These are phyloP conservation scores for Jordanella pulchra DNA, from an alignment of 2,797 vertebrate genomes.

Conservation along the genomic window DNA sequence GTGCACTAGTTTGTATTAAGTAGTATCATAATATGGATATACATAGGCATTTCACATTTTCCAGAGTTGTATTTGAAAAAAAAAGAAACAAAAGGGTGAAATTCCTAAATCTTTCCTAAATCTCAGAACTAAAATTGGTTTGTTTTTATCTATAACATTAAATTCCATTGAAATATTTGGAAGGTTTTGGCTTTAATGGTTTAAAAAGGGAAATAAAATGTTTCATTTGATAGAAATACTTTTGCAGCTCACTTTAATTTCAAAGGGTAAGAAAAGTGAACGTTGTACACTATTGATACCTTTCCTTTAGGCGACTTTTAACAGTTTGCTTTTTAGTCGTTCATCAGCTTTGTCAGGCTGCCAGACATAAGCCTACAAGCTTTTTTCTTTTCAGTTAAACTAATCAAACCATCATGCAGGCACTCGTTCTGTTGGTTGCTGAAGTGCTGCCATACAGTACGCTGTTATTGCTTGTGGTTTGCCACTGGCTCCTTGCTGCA, in stretches of 20 bases:
- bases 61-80: too few species aligned
- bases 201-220: background rate
- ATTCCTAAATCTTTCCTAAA: background rate
- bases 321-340: conserved; percentile 15
- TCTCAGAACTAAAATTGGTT: background rate
- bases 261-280: background rate
- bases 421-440: conserved; percentile 24
- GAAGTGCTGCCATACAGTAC: conserved; percentile 23
- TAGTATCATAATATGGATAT: background rate
- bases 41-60: too few species aligned
- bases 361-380: conserved; percentile 17
- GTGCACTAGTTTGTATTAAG: background rate
- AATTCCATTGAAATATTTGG: background rate
- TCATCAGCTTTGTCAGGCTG: conserved; percentile 24
- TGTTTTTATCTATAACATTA: background rate
- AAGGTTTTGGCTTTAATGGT: background rate
- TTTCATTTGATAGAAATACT: background rate
- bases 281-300: background rate
- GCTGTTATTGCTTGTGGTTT: conserved; percentile 49
- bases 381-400: conserved; percentile 20
- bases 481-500: conserved; percentile 43
- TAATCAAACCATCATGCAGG: conserved; percentile 28
- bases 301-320: background rate
- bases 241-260: background rate
- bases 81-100: background rate